Evolutionary conservation across 2,113 vertebrate genomes (phyloP).

Genomic region (Tachysurus fulvidraco): DNA sequence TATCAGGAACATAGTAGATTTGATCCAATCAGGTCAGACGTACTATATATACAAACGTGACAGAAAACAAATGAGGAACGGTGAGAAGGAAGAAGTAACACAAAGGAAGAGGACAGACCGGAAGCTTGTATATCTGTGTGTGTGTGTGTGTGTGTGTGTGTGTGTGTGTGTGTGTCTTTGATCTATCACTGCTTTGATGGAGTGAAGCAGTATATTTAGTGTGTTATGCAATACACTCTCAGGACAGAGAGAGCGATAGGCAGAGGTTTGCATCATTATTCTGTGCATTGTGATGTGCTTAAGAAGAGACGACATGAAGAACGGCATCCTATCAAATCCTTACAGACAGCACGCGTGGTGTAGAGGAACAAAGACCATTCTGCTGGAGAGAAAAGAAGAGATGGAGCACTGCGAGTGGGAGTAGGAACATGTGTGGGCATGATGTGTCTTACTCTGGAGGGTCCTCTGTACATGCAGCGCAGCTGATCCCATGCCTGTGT

Average conservation of each 20-base stretch:
- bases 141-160: neutral
- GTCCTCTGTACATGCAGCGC: conserved; percentile 85
- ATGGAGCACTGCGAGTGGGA: neutral
- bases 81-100: neutral
- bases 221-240: conserved; percentile 27
- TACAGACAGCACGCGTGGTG: conserved; percentile 10
- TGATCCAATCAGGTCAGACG: neutral
- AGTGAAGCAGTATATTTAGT: conserved; percentile 13
- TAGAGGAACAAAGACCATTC: neutral
- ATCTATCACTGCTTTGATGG: neutral
- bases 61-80: neutral
- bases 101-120: neutral
- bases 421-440: conserved; percentile 22
- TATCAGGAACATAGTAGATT: neutral
- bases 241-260: neutral
- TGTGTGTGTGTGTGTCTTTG: neutral
- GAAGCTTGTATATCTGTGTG: neutral
- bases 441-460: conserved; percentile 79
- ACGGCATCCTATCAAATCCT: conserved; percentile 2
- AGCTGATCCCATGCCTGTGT: conserved; percentile 91
- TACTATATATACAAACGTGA: neutral
- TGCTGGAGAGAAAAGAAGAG: neutral
- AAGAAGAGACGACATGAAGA: neutral
- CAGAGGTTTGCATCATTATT: neutral
- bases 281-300: neutral